Conservation (phyloP, 2,888 invertebrate genomes). For the Magallana nippona region DNA sequence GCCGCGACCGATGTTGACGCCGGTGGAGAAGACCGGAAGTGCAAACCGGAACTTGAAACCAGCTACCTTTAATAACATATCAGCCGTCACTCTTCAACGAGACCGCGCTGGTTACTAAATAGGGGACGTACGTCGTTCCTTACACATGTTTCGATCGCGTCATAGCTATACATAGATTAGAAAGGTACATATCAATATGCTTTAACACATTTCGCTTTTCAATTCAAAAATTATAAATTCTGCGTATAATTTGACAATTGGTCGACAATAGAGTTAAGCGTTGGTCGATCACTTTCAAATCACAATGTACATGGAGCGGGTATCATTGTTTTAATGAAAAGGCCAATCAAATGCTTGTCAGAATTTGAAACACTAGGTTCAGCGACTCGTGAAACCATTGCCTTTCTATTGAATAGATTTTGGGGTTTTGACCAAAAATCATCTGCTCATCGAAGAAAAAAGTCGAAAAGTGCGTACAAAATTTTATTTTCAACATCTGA, state of each 20-base stretch:
- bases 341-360: conserved; percentile 26
- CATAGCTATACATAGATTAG: no score
- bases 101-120: conserved; percentile 36
- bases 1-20: conserved; percentile 44
- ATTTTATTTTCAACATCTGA: neutral
- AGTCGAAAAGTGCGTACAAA: neutral
- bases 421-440: neutral
- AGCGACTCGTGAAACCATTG: neutral
- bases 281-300: no score
- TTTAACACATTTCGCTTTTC: no score
- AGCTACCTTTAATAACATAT: conserved; percentile 47
- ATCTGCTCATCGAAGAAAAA: neutral
- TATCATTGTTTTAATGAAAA: conserved; percentile 5
- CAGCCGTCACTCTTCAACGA: conserved; percentile 39
- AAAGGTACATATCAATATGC: no score
- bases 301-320: neutral
- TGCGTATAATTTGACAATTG: no score
- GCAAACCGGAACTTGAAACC: conserved; percentile 16
- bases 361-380: neutral
- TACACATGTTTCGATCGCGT: no score
- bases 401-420: neutral
- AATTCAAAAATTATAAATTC: no score
- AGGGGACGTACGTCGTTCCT: no score
- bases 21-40: conserved; percentile 3
- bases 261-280: no score